These are phyloP conservation scores for Phenganax stokvisi DNA, from an alignment of 92 coral and sea anemone species.

Conservation along the genomic window DNA sequence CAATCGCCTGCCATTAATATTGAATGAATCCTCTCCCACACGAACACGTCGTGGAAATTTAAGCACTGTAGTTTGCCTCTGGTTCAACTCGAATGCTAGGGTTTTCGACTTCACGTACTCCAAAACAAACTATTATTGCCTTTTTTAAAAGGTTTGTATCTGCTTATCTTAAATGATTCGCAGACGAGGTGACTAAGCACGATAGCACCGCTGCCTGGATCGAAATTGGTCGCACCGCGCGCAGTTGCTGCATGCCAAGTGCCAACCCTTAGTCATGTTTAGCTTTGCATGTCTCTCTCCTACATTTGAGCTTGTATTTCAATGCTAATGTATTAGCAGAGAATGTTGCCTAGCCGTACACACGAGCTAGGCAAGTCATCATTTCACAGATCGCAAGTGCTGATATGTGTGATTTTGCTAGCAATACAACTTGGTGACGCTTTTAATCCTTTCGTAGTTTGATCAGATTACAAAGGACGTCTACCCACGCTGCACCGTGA, in stretches of 20 bases:
- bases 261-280: neutral
- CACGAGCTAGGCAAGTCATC: neutral
- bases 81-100: neutral
- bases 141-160: slow-evolving; percentile 18
- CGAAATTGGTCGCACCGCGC: slow-evolving; percentile 7
- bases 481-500: slow-evolving; percentile 9
- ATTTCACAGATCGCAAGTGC: slow-evolving; percentile 6
- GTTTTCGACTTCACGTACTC: neutral
- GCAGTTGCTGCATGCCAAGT: neutral
- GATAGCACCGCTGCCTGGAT: slow-evolving; percentile 32
- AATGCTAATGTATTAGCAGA: neutral
- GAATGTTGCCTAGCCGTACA: neutral
- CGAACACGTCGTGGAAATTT: neutral
- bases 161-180: slow-evolving; percentile 15
- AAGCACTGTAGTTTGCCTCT: neutral
- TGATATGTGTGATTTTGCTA: slow-evolving; percentile 2
- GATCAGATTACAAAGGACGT: slow-evolving; percentile 23
- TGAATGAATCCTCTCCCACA: slow-evolving; percentile 24
- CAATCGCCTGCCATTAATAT: slow-evolving; percentile 16
- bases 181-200: slow-evolving; percentile 26
- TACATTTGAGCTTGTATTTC: neutral
- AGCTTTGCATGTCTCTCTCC: neutral
- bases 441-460: slow-evolving; percentile 26
- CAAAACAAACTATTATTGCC: neutral
- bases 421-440: slow-evolving; percentile 25